These are phyloP conservation scores for Ametastegia equiseti DNA, from an alignment of 2,888 invertebrate species.

Conservation along the genomic window DNA sequence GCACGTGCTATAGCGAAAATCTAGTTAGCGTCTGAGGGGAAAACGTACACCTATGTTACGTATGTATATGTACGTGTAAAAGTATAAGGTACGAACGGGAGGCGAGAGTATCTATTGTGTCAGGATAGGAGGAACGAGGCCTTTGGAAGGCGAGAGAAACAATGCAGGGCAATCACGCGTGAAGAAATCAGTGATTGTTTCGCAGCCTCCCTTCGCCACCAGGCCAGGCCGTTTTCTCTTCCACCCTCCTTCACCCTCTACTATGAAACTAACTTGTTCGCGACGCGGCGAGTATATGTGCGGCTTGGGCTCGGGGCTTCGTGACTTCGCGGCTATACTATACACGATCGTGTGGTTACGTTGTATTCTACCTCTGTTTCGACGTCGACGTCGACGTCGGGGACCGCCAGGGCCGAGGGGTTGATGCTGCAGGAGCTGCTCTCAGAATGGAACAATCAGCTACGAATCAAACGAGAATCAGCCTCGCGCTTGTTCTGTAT, in stretches of 20 bases:
- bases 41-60: too few species aligned
- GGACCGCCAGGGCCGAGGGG: slow-evolving; percentile 56
- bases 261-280: slow-evolving; percentile 16
- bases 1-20: background rate
- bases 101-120: slow-evolving; percentile 19
- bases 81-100: slow-evolving; percentile 2
- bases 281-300: slow-evolving; percentile 16
- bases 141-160: slow-evolving; percentile 58
- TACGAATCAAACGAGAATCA: slow-evolving; percentile 75
- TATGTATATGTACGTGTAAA: too few species aligned
- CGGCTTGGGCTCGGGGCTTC: background rate
- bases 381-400: slow-evolving; percentile 52
- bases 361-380: slow-evolving; percentile 40
- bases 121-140: slow-evolving; percentile 10
- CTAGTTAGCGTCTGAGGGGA: background rate
- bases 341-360: slow-evolving; percentile 18
- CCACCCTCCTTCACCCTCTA: slow-evolving; percentile 14
- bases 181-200: slow-evolving; percentile 73
- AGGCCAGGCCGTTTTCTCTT: background rate
- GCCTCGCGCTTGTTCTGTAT: slow-evolving; percentile 74
- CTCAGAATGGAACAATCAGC: slow-evolving; percentile 75
- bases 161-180: slow-evolving; percentile 73
- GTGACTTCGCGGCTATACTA: slow-evolving; percentile 10
- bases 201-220: slow-evolving; percentile 41
- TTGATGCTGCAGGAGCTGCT: slow-evolving; percentile 60